These are phyloP conservation scores for Drosophila birchii DNA, from an alignment of 2,888 invertebrate species.

Conservation along the genomic window DNA sequence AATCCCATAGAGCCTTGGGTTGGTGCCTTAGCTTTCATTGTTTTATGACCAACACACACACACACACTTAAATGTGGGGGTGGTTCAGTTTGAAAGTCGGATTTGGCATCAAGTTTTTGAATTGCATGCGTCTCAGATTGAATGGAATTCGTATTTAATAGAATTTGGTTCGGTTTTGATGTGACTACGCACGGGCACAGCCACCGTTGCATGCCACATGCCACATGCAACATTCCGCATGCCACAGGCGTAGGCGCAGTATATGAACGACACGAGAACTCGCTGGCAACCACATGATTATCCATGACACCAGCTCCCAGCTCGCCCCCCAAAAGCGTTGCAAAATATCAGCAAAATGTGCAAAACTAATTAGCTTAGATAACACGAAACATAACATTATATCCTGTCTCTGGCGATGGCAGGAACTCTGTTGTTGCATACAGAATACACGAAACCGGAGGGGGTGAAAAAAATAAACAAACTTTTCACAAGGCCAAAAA, in stretches of 20 bases:
- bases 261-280: not conserved
- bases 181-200: not conserved
- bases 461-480: slow-evolving; percentile 1
- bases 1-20: slow-evolving; percentile 8
- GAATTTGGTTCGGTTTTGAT: slow-evolving; percentile 23
- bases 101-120: slow-evolving; percentile 25
- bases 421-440: not conserved
- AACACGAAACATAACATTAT: slow-evolving; percentile 4
- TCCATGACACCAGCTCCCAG: not conserved
- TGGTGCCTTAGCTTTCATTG: slow-evolving; percentile 3
- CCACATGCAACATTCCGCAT: not conserved
- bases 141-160: slow-evolving; percentile 43
- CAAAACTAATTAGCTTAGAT: slow-evolving; percentile 38
- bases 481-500: not conserved
- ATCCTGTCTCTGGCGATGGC: slow-evolving; percentile 3
- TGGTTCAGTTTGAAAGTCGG: not conserved
- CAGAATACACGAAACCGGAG: not conserved
- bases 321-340: not conserved
- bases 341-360: slow-evolving; percentile 29
- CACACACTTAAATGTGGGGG: not conserved
- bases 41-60: slow-evolving; percentile 5
- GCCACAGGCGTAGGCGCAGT: slow-evolving; percentile 1
- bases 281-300: slow-evolving; percentile 19
- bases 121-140: slow-evolving; percentile 20
- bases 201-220: not conserved